Base-by-base conservation (phyloP, 1,140 invertebrate species). In the Thaumetopoea pityocampa region DNA sequence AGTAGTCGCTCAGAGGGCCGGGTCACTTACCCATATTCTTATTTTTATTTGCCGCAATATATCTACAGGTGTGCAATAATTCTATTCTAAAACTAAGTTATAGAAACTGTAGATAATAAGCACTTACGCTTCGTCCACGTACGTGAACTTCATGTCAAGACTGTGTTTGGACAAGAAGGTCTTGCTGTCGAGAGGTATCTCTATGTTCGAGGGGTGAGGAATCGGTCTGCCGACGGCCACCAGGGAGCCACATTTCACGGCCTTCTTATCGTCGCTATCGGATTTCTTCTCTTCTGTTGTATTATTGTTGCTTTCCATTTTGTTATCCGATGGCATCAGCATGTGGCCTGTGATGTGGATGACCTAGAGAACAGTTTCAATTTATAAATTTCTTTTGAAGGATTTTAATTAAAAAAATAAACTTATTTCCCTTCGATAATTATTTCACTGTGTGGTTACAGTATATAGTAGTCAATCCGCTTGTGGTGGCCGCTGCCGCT, bases 61-160 rank as follows among this genome's bases (percentile, higher is more conserved):
- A n/a, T n/a, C n/a, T n/a, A n/a, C n/a, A n/a, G n/a, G n/a, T n/a
- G n/a, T n/a, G n/a, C n/a, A n/a, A n/a, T n/a, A n/a, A n/a, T n/a
- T n/a, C n/a, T n/a, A n/a, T n/a, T n/a, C n/a, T 30, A 30, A 6
- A 30, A 2, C 4, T 4, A 11, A 10, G 3, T 8, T 26, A 9
- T 8, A 26, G n/a, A 5, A 9, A 26, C 9, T 5, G 10, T 26
- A 26, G 9, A 8, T 20, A 11, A 11, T 1, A 42, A 24, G 36
- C 46, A 88, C 91, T 90, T 87, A 98, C 96, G 92, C 95, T 49
- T 97, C 95, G 86, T 98, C 96, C 45, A 92, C 94, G 70, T 96
- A 95, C 7, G 93, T 96, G 70, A 96, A 97, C 71, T 94, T 96
- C 95, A 98, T 97, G 72, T 96, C 94, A 59, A 97, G 88, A 64